Evolutionary conservation across 2,113 vertebrate genomes (phyloP), one percentile per base, ranked within the genome.

Genomic region (Melanerpes formicivorus): DNA sequence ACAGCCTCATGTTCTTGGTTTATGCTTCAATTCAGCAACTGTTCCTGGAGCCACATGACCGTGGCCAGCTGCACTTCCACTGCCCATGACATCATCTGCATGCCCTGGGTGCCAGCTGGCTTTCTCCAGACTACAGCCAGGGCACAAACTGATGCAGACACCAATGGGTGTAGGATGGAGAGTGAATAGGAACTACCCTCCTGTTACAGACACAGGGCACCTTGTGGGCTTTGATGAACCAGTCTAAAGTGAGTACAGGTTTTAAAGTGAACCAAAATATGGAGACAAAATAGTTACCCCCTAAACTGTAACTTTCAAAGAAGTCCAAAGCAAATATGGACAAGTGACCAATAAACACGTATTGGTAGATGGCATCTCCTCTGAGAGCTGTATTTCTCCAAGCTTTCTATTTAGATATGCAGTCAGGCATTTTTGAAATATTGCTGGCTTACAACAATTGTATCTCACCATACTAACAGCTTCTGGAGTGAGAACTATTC

Each of bases 141-240:
- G 50, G 18, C 4, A 79, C 40, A 11, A 17, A 58, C 14, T 18
- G 46, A 2, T 26, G 50, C 1, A 40, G 46, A 6, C 56, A 17
- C 16, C 0, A 0, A 27, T 30, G 30, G 32, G 1, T 16, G 42
- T 1, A 14, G 63, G 27, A 65, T 5, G 27, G 27, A 48, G 11
- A 54, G 3, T 18, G 34, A 81, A 48, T 26, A 29, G 21, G 59
- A 84, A 78, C 71, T 9, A n/a, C 26, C 10, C 30, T 56, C 23
- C 21, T 66, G 27, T 56, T 60, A 42, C 50, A 65, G 56, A 34
- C 27, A 46, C 10, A 22, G 62, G n/a, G 32, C 34, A 73, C 40
- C 32, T 59, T 44, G 22, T 65, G 64, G 48, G 34, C 58, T 65
- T 40, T 2, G 15, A n/a, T n/a, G 50, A 83, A 59, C 15, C 10